A percentile compares a stretch with the other conserved stretches of the same genome.
These are phyloP conservation scores for Drosophila busckii DNA, from an alignment of 1,140 invertebrate species.

Conservation along the genomic window DNA sequence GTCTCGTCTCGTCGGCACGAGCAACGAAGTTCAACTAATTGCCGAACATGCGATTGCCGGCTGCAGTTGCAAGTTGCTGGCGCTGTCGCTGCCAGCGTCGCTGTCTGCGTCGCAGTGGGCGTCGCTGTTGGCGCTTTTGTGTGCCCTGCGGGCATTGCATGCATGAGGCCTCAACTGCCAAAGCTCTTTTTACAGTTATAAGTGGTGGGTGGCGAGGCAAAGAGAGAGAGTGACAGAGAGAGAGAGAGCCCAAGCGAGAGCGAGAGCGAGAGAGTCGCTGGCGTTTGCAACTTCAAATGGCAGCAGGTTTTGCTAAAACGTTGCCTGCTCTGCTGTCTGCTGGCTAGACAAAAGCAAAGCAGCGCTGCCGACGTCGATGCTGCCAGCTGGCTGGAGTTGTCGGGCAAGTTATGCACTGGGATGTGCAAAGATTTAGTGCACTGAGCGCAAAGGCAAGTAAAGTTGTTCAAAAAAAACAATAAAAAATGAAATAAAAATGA, in stretches of 20 bases:
- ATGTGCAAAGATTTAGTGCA: constrained; percentile 17
- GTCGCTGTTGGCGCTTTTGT: constrained; percentile 22
- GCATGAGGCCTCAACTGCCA: constrained; percentile 29
- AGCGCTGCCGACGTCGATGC: constrained; percentile 11
- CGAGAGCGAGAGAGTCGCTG: neutral
- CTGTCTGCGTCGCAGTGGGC: constrained; percentile 13
- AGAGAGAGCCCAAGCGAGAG: too few relatives aligned
- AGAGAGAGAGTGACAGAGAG: neutral
- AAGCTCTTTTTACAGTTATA: constrained; percentile 58
- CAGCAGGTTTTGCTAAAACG: constrained; percentile 53
- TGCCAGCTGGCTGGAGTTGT: constrained; percentile 4
- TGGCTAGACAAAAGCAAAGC: constrained; percentile 60
- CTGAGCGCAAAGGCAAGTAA: too few relatives aligned
- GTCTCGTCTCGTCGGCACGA: constrained; percentile 59
- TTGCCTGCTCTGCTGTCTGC: constrained; percentile 4
- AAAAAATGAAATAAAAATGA: too few relatives aligned
- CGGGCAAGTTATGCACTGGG: constrained; percentile 19
- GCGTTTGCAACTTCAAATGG: constrained; percentile 12
- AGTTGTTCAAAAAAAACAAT: too few relatives aligned
- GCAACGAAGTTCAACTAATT: constrained; percentile 70
- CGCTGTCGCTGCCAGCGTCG: constrained; percentile 19
- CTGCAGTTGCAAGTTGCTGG: constrained; percentile 30
- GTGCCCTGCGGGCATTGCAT: constrained; percentile 44
- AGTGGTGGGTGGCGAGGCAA: constrained; percentile 17
- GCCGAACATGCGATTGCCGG: constrained; percentile 48